Conservation (phyloP, 2,888 invertebrate species). For the Tipula unca region DNA sequence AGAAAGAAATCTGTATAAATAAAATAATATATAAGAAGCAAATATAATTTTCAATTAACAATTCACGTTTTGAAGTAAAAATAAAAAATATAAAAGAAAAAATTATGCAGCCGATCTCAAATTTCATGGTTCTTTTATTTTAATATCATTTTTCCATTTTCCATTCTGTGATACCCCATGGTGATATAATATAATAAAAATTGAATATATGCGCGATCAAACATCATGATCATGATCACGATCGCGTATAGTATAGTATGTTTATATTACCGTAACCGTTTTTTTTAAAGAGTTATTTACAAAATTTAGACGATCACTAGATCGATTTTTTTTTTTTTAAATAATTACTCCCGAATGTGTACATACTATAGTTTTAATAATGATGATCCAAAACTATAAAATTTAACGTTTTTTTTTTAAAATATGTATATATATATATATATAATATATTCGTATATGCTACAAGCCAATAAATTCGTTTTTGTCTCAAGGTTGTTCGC, state of each 20-base stretch:
- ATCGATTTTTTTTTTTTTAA: not conserved
- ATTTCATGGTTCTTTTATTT: constrained; percentile 14
- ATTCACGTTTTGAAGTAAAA: not conserved
- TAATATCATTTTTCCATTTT: constrained; percentile 3
- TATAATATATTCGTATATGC: not conserved
- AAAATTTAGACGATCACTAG: not conserved
- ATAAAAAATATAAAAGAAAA: not conserved
- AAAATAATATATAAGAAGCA: constrained; percentile 1
- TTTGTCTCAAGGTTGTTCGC: not conserved
- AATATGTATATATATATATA: too few species aligned
- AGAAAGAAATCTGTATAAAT: not conserved
- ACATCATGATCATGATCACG: constrained; percentile 14
- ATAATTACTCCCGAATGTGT: not conserved
- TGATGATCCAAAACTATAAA: too few species aligned
- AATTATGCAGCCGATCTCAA: not conserved
- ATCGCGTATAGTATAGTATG: not conserved
- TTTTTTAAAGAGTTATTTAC: not conserved
- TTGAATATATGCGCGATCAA: constrained; percentile 8
- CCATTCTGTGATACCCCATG: constrained; percentile 8
- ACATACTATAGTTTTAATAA: too few species aligned
- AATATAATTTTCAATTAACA: constrained; percentile 8
- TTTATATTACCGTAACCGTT: not conserved
- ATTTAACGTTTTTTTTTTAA: too few species aligned
- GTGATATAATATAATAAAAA: constrained; percentile 10
- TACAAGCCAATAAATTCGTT: not conserved